A percentile compares a stretch with the other conserved stretches of the same genome.
Conservation (phyloP, 2,797 vertebrate species). For the Malurus leucopterus region DNA sequence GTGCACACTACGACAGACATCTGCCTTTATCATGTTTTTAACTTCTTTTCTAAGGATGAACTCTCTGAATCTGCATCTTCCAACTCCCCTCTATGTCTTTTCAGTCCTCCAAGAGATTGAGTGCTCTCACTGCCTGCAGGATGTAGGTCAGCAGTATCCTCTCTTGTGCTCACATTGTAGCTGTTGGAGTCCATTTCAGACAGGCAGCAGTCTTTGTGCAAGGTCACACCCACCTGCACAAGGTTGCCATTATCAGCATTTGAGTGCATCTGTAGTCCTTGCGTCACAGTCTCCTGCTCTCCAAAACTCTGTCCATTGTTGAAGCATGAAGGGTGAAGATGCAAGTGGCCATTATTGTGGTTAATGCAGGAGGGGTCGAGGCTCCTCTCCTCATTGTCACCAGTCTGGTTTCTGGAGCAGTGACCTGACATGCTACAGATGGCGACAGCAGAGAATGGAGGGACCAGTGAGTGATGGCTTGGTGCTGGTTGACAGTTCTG, state of each 20-base stretch:
- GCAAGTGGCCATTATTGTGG: conserved; percentile 77
- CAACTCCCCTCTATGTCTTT: conserved; percentile 76
- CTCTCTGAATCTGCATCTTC: conserved; percentile 82
- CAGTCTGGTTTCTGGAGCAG: conserved; percentile 71
- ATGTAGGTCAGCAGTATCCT: conserved; percentile 62
- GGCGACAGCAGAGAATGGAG: conserved; percentile 53
- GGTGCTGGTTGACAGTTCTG: conserved; percentile 58
- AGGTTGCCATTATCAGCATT: conserved; percentile 64
- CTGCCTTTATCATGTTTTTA: conserved; percentile 85
- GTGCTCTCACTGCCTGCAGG: conserved; percentile 56
- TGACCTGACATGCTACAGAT: conserved; percentile 62
- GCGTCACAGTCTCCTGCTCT: conserved; percentile 58
- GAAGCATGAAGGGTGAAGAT: conserved; percentile 67
- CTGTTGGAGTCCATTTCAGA: conserved; percentile 82
- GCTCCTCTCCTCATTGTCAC: conserved; percentile 70
- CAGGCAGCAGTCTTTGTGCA: conserved; percentile 73
- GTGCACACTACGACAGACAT: conserved; percentile 49
- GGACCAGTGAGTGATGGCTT: conserved; percentile 60
- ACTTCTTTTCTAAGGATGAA: conserved; percentile 89
- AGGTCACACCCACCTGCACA: conserved; percentile 55
- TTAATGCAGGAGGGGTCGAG: conserved; percentile 69
- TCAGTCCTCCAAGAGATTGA: conserved; percentile 70
- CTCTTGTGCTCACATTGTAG: conserved; percentile 62
- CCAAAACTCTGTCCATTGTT: conserved; percentile 81
- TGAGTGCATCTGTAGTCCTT: conserved; percentile 63